A percentile compares a stretch with the other conserved stretches of the same genome.
Conservation (phyloP, 37 sponge, comb jelly and placozoan genomes). For the Aphrocallistes beatrix region DNA sequence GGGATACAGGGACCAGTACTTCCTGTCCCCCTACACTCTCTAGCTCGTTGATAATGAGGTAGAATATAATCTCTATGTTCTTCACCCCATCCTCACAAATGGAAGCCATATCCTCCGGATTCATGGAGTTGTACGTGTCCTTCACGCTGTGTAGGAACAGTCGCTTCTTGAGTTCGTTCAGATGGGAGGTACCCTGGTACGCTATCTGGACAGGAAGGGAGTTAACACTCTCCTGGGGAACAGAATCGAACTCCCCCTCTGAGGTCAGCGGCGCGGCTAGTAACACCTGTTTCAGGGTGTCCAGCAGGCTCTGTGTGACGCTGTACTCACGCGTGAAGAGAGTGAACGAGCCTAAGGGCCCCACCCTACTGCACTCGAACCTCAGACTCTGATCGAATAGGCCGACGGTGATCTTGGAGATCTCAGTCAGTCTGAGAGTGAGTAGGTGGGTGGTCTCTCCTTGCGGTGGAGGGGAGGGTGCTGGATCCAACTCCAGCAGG, state of each 20-base stretch:
- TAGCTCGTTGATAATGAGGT: neutral
- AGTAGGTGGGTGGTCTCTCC: neutral
- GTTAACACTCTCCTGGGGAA: neutral
- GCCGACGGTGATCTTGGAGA: neutral
- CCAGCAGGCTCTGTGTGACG: neutral
- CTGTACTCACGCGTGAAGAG: neutral
- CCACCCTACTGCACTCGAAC: neutral
- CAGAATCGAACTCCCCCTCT: neutral
- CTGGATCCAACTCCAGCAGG: neutral
- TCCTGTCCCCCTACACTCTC: neutral
- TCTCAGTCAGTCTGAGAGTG: neutral
- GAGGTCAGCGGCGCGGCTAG: neutral
- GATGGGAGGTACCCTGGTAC: neutral
- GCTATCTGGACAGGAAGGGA: neutral
- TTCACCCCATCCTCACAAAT: neutral
- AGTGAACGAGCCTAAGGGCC: neutral
- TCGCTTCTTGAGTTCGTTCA: neutral
- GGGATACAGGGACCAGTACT: neutral
- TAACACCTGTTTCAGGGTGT: neutral
- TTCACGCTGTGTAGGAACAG: conserved; percentile 5
- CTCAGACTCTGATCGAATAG: neutral
- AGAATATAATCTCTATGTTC: neutral
- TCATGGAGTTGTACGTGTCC: conserved; percentile 10
- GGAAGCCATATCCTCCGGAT: neutral
- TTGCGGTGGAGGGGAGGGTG: neutral